Evolutionary conservation across 2,888 invertebrate genomes (phyloP).

Genomic region (Rhingia campestris): DNA sequence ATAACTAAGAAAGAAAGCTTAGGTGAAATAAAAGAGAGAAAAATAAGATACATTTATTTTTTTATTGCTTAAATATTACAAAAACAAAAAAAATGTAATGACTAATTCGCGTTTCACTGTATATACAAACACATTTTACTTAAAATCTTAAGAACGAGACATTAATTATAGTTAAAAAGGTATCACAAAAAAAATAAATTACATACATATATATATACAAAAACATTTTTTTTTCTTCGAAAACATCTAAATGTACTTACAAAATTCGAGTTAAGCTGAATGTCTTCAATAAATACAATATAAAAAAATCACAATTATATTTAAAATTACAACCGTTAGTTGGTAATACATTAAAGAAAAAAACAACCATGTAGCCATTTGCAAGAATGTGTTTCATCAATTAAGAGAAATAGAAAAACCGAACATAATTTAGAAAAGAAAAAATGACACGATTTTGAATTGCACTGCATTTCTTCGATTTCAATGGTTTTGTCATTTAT

Average conservation of each 20-base stretch:
- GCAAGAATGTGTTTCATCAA: constrained; percentile 36
- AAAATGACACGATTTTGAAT: neutral
- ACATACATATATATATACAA: neutral
- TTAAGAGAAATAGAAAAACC: constrained; percentile 1
- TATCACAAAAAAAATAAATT: constrained; percentile 40
- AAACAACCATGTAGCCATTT: constrained; percentile 43
- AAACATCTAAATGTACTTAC: constrained; percentile 64
- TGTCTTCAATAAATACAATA: constrained; percentile 49
- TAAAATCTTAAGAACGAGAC: constrained; percentile 43
- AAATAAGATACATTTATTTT: constrained; percentile 66
- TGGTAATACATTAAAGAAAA: constrained; percentile 6
- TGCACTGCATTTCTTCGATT: constrained; percentile 25
- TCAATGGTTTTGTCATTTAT: constrained; percentile 18
- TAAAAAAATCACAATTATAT: constrained; percentile 33
- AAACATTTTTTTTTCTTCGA: constrained; percentile 36
- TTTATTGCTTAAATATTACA: constrained; percentile 65
- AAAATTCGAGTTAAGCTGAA: constrained; percentile 54
- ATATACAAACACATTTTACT: constrained; percentile 53
- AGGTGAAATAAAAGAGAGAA: constrained; percentile 11
- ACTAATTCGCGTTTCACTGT: constrained; percentile 63
- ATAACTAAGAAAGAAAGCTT: constrained; percentile 24
- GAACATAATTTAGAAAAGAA: neutral
- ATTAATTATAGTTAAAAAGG: constrained; percentile 21
- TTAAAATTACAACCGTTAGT: constrained; percentile 37
- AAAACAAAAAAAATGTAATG: constrained; percentile 32